Evolutionary conservation across 2,888 invertebrate species (phyloP), one percentile per base, ranked within the genome.

Genomic region (Lepidochitona cinerea): DNA sequence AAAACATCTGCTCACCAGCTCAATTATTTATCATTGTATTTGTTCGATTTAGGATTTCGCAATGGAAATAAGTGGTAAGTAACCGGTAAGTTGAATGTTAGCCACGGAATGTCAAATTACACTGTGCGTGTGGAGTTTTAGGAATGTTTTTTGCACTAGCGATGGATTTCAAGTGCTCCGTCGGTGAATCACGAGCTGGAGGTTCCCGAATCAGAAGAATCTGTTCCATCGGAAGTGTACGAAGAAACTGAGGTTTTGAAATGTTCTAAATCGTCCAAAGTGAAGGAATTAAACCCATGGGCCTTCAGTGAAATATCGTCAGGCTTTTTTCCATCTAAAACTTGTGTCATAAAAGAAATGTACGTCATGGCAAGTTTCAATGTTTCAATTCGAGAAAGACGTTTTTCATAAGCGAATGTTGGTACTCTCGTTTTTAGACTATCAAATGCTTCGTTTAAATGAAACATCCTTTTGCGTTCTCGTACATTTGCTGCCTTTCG

Each of bases 321-420:
- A 9, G 78, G 86, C 54, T 86, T 85, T 32, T 84, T 81, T 14
- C 86, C 87, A n/a, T 82, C 80, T 3, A 84, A 80, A 26, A 98
- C 92, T 87, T 98, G 97, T 36, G 96, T 94, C 98, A 98, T 98
- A 91, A 98, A 98, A 78, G 96, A 95, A 86, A 98, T 98, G 92
- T 98, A 98, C 0, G 97, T 97, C 87, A 98, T 98, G 70, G 98
- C 98, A 84, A 98, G 92, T 0, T 97, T 94, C 0, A 98, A 92
- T 0, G 98, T 98, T 92, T 98, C 98, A 26, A 88, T 88, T 12
- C 88, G 74, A 1, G 88, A 88, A 33, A 87, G 80, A 35, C 85
- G 80, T 75, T 88, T 88, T 77, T 88, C 88, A 75, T 87, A 86
- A 72, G 87, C 86, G 77, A 88, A 86, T 14, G 85, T 86, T 9